phyloP scores from a whole-genome alignment of 1,140 invertebrate species.

The Colletes latitarsis region DNA sequence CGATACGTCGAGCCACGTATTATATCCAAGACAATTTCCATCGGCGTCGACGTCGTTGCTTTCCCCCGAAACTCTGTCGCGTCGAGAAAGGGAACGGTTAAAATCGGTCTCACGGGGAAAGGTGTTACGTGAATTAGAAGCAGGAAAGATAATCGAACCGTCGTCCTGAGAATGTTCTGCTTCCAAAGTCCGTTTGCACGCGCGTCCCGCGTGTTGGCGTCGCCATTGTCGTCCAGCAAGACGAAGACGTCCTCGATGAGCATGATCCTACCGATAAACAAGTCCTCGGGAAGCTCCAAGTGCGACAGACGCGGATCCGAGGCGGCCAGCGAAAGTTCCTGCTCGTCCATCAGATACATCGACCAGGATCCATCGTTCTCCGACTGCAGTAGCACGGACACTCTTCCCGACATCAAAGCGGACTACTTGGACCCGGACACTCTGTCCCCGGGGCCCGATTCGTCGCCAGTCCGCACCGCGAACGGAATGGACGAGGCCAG shows the following conservation, averaged over 20 bases:
- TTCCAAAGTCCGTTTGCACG: slow-evolving; percentile 79
- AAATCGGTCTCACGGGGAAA: too few species aligned
- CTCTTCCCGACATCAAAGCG: slow-evolving; percentile 73
- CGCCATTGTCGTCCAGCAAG: slow-evolving; percentile 56
- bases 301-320: slow-evolving; percentile 72
- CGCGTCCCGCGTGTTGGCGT: slow-evolving; percentile 64
- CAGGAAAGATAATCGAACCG: too few species aligned
- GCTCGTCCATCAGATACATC: slow-evolving; percentile 77
- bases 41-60: too few species aligned
- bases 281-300: slow-evolving; percentile 25
- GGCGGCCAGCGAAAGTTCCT: slow-evolving; percentile 74
- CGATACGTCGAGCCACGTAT: too few species aligned
- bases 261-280: slow-evolving; percentile 51
- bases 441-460: slow-evolving; percentile 72
- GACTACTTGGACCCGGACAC: slow-evolving; percentile 77
- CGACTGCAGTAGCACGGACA: slow-evolving; percentile 74
- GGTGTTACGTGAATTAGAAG: too few species aligned
- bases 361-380: slow-evolving; percentile 75
- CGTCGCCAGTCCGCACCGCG: slow-evolving; percentile 45
- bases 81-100: too few species aligned
- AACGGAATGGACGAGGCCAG: slow-evolving; percentile 11
- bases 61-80: too few species aligned
- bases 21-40: too few species aligned
- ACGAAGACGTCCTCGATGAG: slow-evolving; percentile 53
- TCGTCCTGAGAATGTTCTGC: slow-evolving; percentile 73